Base-by-base conservation (phyloP, 64 coral and sea anemone genomes). In the Stylophora pistillata region DNA sequence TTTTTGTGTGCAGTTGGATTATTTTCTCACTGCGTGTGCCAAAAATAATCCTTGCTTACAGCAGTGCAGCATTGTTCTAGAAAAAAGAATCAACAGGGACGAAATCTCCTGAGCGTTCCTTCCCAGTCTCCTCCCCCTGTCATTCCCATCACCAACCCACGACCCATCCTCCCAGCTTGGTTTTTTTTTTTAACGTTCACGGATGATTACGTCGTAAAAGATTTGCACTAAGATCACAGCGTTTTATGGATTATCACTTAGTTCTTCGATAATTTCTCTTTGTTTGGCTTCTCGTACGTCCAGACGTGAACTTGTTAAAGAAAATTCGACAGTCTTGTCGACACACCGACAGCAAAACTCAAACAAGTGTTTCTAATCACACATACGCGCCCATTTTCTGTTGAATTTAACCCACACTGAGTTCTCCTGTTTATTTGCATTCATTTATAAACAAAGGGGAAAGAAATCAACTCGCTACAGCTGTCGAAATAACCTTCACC, bases 331-430 rank as follows among this genome's bases (percentile, higher is more conserved):
- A n/a, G 0, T 68, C 26, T n/a, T 47, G 37, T 68, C 23, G 5
- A 9, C 23, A n/a, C 17, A 16, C 61, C 23, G 61, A 64, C 37
- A 47, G 37, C 37, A 47, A 47, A 47, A 47, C 17, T 64, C 17
- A 64, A 64, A 64, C 61, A 68, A 68, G 21, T 68, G 64, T 68
- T 68, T 25, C 26, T n/a, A 27, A 26, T n/a, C 21, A 68, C 23
- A 27, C 64, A 68, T 68, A 26, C 21, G 26, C 23, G 64, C 23
- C 23, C 20, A n/a, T 4, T 47, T 21, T 12, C 64, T 68, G 64
- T 68, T 68, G 64, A 68, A 68, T 68, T 25, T 68, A 68, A 68
- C 64, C 64, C 64, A 68, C 64, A 68, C 64, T 68, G 64, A 56
- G 55, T 9, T 47, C 11, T 15, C 13, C 10, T 56, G 76, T 56